Base-by-base conservation (phyloP, 2,113 vertebrate genomes). In the Crypturellus undulatus region DNA sequence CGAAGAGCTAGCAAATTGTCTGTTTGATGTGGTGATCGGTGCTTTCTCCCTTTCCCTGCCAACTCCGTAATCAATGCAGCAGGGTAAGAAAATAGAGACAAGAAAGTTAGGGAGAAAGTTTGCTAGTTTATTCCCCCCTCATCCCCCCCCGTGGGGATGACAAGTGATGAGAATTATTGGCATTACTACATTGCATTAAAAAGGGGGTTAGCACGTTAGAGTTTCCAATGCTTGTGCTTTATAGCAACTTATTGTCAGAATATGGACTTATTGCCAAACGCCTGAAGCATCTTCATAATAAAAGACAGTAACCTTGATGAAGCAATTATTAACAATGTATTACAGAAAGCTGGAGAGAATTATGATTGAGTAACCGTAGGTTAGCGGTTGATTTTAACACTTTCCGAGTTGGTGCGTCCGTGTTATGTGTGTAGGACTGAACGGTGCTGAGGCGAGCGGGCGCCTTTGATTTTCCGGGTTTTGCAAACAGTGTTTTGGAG, bases 241-340 rank as follows among this genome's bases (percentile, higher is more conserved):
- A 76, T 85, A 97, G 95, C 97, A 98, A 97, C 95, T 98, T 97
- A 97, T 96, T 97, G 97, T 98, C 97, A 98, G 97, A 97, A 97
- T 97, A 97, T 96, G 97, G 97, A 98, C 97, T 97, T 96, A 96
- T 96, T 98, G 98, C 96, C 97, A 98, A 98, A 95, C 45, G 97
- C 96, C 97, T 96, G 96, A 97, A 98, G 97, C 97, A 97, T 97
- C 97, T 98, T 98, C 95, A 96, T 97, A 98, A 97, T 97, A 98
- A 97, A 98, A 97, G 97, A 97, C 97, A 98, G 97, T 98, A 98
- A 98, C 97, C 96, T 98, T 98, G 98, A 98, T 98, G 98, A 98
- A 98, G 96, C 97, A 98, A 96, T 98, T 98, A 98, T 98, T 98
- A 98, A 97, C 98, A 96, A 96, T 97, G 97, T 96, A 97, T 97